These are phyloP conservation scores for Calliphora vomitoria DNA, from an alignment of 2,888 invertebrate genomes.

Conservation along the genomic window DNA sequence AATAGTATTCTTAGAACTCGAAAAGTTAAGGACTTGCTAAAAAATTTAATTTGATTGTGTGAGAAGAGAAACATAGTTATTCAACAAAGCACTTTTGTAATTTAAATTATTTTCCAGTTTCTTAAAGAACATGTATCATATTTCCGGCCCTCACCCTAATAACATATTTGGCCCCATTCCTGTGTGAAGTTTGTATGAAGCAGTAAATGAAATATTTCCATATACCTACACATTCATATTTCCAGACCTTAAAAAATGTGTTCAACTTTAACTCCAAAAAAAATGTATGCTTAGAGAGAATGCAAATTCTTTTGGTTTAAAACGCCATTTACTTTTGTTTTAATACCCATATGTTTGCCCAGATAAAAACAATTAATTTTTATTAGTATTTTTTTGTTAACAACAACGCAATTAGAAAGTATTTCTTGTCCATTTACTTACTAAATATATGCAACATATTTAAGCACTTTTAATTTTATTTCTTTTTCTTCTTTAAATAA, in stretches of 20 bases:
- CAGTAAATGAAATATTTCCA: neutral
- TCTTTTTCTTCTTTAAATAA: constrained; percentile 7
- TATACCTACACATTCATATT: constrained; percentile 18
- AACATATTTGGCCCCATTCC: neutral
- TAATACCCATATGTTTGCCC: too few relatives aligned
- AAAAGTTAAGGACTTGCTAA: too few relatives aligned
- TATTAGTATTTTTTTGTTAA: neutral
- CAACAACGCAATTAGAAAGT: constrained; percentile 19
- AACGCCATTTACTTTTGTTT: neutral
- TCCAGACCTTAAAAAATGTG: neutral
- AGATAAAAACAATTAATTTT: neutral
- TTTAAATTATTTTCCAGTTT: too few relatives aligned
- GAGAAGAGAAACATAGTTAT: too few relatives aligned
- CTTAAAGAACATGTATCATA: too few relatives aligned
- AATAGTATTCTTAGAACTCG: too few relatives aligned
- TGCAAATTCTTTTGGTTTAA: neutral
- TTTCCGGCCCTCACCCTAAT: too few relatives aligned
- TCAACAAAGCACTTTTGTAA: too few relatives aligned
- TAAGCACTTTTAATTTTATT: constrained; percentile 4
- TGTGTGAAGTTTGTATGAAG: neutral
- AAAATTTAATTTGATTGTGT: too few relatives aligned
- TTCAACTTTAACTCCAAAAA: neutral
- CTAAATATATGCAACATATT: constrained; percentile 67
- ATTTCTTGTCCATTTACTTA: constrained; percentile 48
- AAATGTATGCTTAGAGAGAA: neutral